Evolutionary conservation across 92 coral and sea anemone genomes (phyloP), one percentile per base, ranked within the genome.

Genomic region (Palythoa grandiflora): DNA sequence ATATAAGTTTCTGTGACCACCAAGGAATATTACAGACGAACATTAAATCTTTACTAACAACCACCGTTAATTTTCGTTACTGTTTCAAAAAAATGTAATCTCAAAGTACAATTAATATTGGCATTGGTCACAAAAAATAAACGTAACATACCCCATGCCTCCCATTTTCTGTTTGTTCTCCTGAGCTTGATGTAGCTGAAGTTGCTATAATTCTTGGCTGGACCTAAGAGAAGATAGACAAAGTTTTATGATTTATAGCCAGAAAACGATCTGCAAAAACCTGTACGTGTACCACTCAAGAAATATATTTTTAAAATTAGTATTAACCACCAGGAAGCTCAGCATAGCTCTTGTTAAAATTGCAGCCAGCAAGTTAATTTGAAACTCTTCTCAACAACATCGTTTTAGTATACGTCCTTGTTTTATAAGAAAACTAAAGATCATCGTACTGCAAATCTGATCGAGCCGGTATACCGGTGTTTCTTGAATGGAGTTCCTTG

Each of bases 111-210:
- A 63, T 14, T 17, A 59, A 63, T 63, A 19, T 63, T 63, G 70
- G 1, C 9, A 3, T 63, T 19, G 70, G 70, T 17, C 36, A 70
- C 44, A 9, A 65, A 65, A 36, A 36, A 9, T 36, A 54, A 35
- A 19, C 9, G 47, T 61, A 19, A 81, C 86, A 40, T 81, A 81
- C 86, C 3, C 59, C 11, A n/a, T 81, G 13, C 47, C 48, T 81
- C 7, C 75, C 86, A 81, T 68, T 81, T 65, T 81, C 86, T 65
- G 86, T 65, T 50, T 81, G 86, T 66, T 81, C 86, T 66, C 86
- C 86, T 81, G 86, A 81, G 48, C 75, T 47, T 66, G 86, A 65
- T 11, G 75, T 19, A 44, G 75, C 47, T 66, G 86, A 63, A 44
- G 86, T 81, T 9, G 63, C 37, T 20, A 71, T 48, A 21, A 81